phyloP scores from a whole-genome alignment of 2,113 vertebrate species.

The Ardeotis arabs region DNA sequence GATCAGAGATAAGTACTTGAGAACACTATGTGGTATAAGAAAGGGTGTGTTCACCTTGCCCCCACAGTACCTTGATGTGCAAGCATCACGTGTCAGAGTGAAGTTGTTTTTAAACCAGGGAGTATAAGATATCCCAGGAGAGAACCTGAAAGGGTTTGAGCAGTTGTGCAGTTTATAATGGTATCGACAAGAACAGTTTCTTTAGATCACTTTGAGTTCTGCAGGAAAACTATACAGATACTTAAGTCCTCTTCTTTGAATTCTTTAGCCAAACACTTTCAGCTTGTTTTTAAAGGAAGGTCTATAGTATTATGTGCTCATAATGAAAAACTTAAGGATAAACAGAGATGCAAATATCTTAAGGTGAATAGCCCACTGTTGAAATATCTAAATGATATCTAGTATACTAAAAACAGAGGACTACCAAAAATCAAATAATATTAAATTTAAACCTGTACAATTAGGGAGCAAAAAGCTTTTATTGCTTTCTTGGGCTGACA shows the following conservation, averaged over 20 bases:
- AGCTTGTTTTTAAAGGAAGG: background rate
- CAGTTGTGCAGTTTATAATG: fast-evolving
- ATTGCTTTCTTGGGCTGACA: background rate
- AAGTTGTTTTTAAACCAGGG: background rate
- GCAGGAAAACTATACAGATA: background rate
- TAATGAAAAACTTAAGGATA: background rate
- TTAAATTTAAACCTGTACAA: background rate
- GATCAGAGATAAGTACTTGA: background rate
- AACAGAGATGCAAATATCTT: background rate
- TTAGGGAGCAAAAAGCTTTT: background rate
- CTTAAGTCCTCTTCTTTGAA: background rate
- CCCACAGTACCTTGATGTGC: background rate
- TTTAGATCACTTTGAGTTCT: background rate
- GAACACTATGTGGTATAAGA: background rate
- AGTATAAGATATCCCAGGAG: background rate
- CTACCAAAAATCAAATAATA: background rate
- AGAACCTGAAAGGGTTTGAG: background rate
- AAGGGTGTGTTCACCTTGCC: background rate
- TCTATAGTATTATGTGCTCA: background rate
- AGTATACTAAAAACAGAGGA: background rate
- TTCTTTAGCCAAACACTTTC: background rate
- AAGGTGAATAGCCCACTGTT: background rate
- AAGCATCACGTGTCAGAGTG: background rate
- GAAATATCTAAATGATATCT: background rate
- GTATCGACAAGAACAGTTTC: background rate